These are phyloP conservation scores for Leptinotarsa defecta DNA, from an alignment of 1,140 invertebrate species.

Conservation along the genomic window DNA sequence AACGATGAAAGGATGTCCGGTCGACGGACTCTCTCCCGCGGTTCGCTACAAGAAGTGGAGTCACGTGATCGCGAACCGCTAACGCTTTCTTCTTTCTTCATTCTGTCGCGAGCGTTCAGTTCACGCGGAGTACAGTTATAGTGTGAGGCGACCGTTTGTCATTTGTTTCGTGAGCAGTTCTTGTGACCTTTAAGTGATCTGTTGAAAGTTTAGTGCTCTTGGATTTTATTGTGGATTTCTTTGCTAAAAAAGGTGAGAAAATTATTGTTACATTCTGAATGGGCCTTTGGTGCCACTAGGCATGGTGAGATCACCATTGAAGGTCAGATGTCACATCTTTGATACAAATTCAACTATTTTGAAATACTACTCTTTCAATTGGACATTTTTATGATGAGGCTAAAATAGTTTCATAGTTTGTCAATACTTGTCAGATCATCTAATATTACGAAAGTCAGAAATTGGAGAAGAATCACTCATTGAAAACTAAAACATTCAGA, in stretches of 20 bases:
- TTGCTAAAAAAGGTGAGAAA: not conserved
- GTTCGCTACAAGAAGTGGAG: slow-evolving; percentile 32
- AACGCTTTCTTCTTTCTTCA: slow-evolving; percentile 39
- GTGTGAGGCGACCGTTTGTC: not conserved
- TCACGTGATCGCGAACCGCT: slow-evolving; percentile 38
- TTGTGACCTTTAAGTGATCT: not conserved
- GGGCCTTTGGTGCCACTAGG: not conserved
- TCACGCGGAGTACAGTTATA: slow-evolving; percentile 19
- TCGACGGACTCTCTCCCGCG: slow-evolving; percentile 34
- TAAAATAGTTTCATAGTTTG: too few species aligned
- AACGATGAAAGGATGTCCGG: slow-evolving; percentile 38
- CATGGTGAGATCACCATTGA: not conserved
- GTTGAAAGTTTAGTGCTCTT: not conserved
- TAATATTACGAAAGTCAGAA: too few species aligned
- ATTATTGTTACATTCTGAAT: not conserved
- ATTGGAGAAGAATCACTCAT: too few species aligned
- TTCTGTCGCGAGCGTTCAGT: slow-evolving; percentile 35
- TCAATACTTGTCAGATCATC: too few species aligned
- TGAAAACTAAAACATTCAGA: too few species aligned
- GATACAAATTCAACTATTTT: too few species aligned
- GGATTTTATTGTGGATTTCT: slow-evolving; percentile 2
- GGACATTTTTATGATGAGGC: too few species aligned
- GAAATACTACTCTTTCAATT: too few species aligned
- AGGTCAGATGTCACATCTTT: not conserved
- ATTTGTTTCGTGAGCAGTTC: not conserved